A percentile compares a stretch with the other conserved stretches of the same genome.
Evolutionary conservation across 2,797 vertebrate genomes (phyloP).

Genomic region (Bryconaethiops microstoma): DNA sequence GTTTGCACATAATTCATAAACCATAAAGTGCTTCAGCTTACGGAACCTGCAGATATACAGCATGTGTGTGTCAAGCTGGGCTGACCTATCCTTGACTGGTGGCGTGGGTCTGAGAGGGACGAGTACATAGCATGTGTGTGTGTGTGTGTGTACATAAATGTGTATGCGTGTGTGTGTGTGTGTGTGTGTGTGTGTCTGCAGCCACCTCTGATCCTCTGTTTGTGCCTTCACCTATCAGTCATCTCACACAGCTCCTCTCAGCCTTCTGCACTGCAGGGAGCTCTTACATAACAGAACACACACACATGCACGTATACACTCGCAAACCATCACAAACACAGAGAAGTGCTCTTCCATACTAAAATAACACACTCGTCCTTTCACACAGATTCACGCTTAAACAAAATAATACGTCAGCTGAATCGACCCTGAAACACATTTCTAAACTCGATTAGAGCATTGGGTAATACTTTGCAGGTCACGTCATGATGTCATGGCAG

Average conservation of each 20-base stretch:
- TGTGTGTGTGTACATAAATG: slow-evolving; percentile 11
- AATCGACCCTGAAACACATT: too few relatives aligned
- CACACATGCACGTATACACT: neutral
- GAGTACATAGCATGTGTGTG: neutral
- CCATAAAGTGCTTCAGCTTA: neutral
- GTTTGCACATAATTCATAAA: neutral
- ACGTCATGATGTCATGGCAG: too few relatives aligned
- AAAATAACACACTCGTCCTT: neutral
- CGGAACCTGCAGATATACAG: neutral
- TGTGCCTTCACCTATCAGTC: slow-evolving; percentile 20
- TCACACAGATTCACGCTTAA: neutral
- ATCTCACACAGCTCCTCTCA: neutral
- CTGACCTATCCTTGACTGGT: slow-evolving; percentile 13
- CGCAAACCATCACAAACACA: neutral
- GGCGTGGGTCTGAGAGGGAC: neutral
- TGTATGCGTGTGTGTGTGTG: slow-evolving; percentile 10
- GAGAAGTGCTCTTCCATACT: neutral
- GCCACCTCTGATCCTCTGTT: neutral
- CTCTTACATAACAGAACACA: slow-evolving; percentile 10
- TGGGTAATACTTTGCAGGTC: too few relatives aligned
- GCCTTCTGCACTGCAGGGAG: slow-evolving; percentile 23
- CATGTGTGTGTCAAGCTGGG: neutral
- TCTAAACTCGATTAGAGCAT: too few relatives aligned
- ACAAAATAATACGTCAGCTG: too few relatives aligned
- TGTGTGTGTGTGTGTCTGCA: slow-evolving; percentile 1